Conservation (phyloP, 2,888 invertebrate genomes). For the Acronicta aceris region DNA sequence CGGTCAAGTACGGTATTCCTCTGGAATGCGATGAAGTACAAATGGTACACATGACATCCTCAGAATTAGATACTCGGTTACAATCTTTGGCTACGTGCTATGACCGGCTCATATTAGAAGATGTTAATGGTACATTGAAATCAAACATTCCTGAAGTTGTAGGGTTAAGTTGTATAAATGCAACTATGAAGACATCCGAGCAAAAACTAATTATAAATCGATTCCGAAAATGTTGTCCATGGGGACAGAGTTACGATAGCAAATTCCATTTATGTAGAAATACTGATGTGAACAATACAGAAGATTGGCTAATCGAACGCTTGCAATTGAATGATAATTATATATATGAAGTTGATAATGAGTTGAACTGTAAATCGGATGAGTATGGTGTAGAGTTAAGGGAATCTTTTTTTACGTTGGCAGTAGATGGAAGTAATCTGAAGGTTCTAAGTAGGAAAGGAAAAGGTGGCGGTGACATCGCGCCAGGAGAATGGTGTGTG, state of each 20-base stretch:
- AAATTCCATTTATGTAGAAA: constrained; percentile 73
- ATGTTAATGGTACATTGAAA: constrained; percentile 68
- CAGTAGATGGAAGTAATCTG: constrained; percentile 70
- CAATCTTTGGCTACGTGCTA: constrained; percentile 65
- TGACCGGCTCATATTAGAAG: constrained; percentile 75
- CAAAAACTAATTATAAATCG: constrained; percentile 64
- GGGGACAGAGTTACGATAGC: constrained; percentile 75
- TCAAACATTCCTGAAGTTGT: constrained; percentile 75
- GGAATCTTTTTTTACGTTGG: constrained; percentile 67
- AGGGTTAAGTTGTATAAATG: constrained; percentile 72
- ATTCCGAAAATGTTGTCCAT: constrained; percentile 81
- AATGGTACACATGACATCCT: constrained; percentile 57
- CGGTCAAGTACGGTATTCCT: constrained; percentile 72
- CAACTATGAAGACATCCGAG: constrained; percentile 55
- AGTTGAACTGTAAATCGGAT: constrained; percentile 73
- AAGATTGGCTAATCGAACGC: constrained; percentile 65
- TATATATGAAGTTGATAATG: constrained; percentile 75
- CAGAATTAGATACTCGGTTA: constrained; percentile 57
- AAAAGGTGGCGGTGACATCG: constrained; percentile 51
- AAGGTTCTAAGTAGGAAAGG: constrained; percentile 60
- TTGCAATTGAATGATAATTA: constrained; percentile 61
- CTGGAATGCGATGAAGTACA: constrained; percentile 66
- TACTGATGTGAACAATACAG: constrained; percentile 54
- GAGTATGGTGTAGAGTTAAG: constrained; percentile 76
- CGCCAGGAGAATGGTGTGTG: constrained; percentile 81